Conservation (phyloP, 1,140 invertebrate genomes). For the Drosophila pseudoobscura region DNA sequence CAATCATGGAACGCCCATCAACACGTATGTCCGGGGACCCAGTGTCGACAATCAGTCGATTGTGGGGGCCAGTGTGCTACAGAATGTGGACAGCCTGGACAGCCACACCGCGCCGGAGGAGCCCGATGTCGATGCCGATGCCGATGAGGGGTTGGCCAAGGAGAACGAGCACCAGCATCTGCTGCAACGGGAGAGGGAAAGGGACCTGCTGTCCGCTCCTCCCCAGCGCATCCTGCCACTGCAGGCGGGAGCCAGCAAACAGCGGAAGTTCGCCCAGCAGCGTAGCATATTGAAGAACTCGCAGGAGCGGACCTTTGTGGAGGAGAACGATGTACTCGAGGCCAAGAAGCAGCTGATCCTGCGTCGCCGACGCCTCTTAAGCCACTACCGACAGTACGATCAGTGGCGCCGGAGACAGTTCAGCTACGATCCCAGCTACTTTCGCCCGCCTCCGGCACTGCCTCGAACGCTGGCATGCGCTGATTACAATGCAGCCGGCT, state of each 20-base stretch:
- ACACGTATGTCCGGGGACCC: constrained; percentile 68
- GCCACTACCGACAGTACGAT: constrained; percentile 81
- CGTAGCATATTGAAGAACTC: constrained; percentile 80
- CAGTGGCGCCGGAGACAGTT: constrained; percentile 81
- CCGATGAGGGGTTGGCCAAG: constrained; percentile 5
- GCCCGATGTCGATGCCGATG: constrained; percentile 34
- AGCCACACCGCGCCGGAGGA: constrained; percentile 33
- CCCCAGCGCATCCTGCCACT: constrained; percentile 58
- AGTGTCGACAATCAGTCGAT: constrained; percentile 75
- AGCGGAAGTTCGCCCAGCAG: constrained; percentile 72
- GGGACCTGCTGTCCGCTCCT: constrained; percentile 12
- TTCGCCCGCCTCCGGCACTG: constrained; percentile 74
- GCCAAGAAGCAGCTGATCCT: constrained; percentile 81
- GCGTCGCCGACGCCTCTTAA: constrained; percentile 75
- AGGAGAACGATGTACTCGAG: constrained; percentile 77
- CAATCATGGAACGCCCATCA: constrained; percentile 78
- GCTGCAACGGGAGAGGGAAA: constrained; percentile 16
- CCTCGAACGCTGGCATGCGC: constrained; percentile 68
- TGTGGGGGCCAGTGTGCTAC: constrained; percentile 59
- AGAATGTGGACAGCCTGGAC: constrained; percentile 64
- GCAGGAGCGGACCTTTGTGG: constrained; percentile 69
- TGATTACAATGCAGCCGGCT: constrained; percentile 59
- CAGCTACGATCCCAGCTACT: constrained; percentile 82
- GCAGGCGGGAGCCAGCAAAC: constrained; percentile 47
- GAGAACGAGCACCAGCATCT: constrained; percentile 32